A percentile compares a stretch with the other conserved stretches of the same genome.
These are phyloP conservation scores for Alitta virens DNA, from an alignment of 2,888 invertebrate species.

Conservation along the genomic window DNA sequence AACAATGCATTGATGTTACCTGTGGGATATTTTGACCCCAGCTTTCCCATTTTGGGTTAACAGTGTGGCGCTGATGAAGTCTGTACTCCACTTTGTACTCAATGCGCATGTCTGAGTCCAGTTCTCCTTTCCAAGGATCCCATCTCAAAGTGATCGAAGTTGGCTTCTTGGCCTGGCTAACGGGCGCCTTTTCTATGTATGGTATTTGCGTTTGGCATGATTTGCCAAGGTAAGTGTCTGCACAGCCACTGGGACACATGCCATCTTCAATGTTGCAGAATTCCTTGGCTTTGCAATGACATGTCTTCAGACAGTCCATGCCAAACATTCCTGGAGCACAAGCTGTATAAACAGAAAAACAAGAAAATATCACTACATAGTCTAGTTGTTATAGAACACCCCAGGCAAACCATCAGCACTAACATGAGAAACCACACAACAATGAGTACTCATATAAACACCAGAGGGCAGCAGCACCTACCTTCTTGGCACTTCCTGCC, in stretches of 20 bases:
- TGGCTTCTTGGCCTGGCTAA: not conserved
- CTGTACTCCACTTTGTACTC: not conserved
- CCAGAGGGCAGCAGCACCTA: conserved; percentile 11
- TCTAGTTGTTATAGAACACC: too few species aligned
- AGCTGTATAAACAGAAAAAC: too few species aligned
- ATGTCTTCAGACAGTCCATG: conserved; percentile 37
- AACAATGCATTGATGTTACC: too few species aligned
- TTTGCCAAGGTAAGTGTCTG: conserved; percentile 37
- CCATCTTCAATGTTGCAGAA: conserved; percentile 41
- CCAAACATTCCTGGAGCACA: conserved; percentile 37
- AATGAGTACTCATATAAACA: too few species aligned
- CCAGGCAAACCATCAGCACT: too few species aligned
- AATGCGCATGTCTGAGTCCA: not conserved
- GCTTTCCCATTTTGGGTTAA: not conserved
- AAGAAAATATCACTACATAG: too few species aligned
- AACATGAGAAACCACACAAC: too few species aligned
- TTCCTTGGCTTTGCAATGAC: conserved; percentile 39
- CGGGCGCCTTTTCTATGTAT: not conserved
- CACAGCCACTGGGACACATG: conserved; percentile 38
- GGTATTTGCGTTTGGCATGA: conserved; percentile 32
- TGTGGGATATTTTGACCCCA: not conserved
- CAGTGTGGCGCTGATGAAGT: not conserved
- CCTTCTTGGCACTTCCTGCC: conserved; percentile 38
- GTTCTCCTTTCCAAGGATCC: not conserved
- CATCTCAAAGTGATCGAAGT: not conserved